A percentile compares a stretch with the other conserved stretches of the same genome.
Evolutionary conservation across 2,797 vertebrate genomes (phyloP).

Genomic region (Myioborus melanocephalus): DNA sequence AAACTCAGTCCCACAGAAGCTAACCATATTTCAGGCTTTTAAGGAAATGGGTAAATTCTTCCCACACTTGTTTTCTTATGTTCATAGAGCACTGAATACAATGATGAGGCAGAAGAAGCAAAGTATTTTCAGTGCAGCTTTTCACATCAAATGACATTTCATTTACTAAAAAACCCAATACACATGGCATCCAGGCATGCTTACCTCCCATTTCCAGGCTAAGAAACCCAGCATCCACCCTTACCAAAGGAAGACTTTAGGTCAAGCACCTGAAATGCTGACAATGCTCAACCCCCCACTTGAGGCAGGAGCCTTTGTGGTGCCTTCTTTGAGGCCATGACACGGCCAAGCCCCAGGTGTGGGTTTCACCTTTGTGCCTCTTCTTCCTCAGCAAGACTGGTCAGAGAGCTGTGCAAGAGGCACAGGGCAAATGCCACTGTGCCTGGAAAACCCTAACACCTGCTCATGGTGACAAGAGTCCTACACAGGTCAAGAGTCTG

Average conservation of each 20-base stretch:
- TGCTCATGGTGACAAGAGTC: neutral
- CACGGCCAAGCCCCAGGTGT: neutral
- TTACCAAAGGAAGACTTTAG: neutral
- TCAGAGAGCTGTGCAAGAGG: neutral
- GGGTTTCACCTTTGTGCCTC: fast-evolving
- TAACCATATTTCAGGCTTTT: neutral
- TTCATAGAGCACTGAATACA: neutral
- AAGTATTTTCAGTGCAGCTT: neutral
- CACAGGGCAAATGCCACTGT: fast-evolving
- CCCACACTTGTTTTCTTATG: neutral
- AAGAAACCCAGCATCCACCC: neutral
- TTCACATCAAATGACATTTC: neutral
- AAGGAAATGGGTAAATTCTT: neutral
- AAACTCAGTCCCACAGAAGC: neutral
- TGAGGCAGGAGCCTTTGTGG: neutral
- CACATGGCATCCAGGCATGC: neutral
- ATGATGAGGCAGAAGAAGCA: neutral
- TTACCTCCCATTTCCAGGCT: neutral
- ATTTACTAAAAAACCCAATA: fast-evolving
- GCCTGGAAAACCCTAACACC: neutral
- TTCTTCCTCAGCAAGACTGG: neutral
- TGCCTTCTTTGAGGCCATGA: neutral
- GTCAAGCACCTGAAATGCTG: neutral
- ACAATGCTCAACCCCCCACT: neutral
- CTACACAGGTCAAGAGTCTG: neutral